A percentile compares a stretch with the other conserved stretches of the same genome.
Conservation (phyloP, 1,140 invertebrate species). For the Vollenhovia emeryi region DNA sequence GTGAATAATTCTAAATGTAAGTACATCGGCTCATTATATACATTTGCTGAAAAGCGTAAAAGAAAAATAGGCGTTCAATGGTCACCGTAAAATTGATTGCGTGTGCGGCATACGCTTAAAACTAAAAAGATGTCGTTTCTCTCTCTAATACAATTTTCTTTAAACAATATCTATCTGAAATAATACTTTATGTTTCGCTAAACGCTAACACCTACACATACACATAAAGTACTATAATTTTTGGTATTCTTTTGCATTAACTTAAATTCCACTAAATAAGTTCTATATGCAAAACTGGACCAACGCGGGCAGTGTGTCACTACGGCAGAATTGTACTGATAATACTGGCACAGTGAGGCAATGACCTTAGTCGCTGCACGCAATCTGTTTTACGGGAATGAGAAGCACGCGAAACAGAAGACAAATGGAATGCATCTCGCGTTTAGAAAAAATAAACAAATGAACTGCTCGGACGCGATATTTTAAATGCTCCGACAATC, state of each 20-base stretch:
- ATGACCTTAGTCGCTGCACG: slow-evolving; percentile 67
- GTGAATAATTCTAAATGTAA: neutral
- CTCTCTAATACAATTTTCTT: neutral
- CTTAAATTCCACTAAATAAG: slow-evolving; percentile 41
- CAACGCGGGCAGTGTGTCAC: slow-evolving; percentile 81
- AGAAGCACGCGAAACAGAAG: neutral
- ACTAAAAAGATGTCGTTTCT: neutral
- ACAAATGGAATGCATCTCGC: neutral
- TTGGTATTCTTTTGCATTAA: neutral
- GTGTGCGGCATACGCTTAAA: neutral
- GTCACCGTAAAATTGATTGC: neutral
- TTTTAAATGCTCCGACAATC: neutral
- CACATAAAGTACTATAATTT: too few species aligned
- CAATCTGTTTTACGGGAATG: neutral
- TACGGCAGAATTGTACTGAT: slow-evolving; percentile 80
- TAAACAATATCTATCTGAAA: slow-evolving; percentile 18
- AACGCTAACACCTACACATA: neutral
- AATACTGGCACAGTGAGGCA: slow-evolving; percentile 82
- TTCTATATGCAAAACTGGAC: slow-evolving; percentile 79
- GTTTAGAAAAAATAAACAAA: neutral
- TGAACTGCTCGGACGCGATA: neutral
- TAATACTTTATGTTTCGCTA: slow-evolving; percentile 10
- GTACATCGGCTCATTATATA: neutral
- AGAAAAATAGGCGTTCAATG: neutral
- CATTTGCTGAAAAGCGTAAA: neutral